These are phyloP conservation scores for Catamblyrhynchus diadema DNA, from an alignment of 2,797 vertebrate species.

Conservation along the genomic window DNA sequence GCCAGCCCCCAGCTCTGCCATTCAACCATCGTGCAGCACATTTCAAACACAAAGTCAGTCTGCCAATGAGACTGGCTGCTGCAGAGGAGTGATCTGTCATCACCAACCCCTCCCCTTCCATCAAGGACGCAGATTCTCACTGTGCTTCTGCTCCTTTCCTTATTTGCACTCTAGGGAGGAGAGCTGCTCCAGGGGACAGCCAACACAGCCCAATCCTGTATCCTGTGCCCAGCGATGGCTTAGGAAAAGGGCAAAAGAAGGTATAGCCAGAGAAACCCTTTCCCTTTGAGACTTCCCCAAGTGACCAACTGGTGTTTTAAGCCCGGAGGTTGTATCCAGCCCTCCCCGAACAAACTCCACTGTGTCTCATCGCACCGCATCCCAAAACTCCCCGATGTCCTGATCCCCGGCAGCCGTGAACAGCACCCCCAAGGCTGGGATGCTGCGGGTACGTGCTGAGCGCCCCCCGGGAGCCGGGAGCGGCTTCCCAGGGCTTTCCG, in stretches of 20 bases:
- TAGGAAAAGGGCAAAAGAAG: not conserved
- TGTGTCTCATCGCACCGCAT: fast-evolving
- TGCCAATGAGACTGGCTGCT: not conserved
- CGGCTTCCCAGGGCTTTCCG: slow-evolving; percentile 27
- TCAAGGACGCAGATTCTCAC: fast-evolving
- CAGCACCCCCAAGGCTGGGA: not conserved
- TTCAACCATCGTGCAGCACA: not conserved
- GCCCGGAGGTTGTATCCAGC: not conserved
- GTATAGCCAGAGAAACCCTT: not conserved
- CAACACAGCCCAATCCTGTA: not conserved
- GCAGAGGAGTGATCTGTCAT: not conserved
- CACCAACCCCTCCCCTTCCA: not conserved
- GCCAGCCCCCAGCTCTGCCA: not conserved
- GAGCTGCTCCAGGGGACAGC: not conserved
- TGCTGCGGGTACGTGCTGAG: not conserved
- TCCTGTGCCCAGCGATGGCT: not conserved
- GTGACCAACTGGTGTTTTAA: not conserved
- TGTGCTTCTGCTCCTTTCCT: not conserved
- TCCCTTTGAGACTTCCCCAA: not conserved
- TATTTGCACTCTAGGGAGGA: not conserved
- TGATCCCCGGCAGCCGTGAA: fast-evolving
- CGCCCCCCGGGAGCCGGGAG: not conserved
- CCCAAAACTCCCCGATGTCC: not conserved
- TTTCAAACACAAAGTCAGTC: not conserved
- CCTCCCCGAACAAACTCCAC: not conserved